A percentile compares a stretch with the other conserved stretches of the same genome.
Conservation (phyloP, 2,797 vertebrate species). For the Macroramphosus scolopax region DNA sequence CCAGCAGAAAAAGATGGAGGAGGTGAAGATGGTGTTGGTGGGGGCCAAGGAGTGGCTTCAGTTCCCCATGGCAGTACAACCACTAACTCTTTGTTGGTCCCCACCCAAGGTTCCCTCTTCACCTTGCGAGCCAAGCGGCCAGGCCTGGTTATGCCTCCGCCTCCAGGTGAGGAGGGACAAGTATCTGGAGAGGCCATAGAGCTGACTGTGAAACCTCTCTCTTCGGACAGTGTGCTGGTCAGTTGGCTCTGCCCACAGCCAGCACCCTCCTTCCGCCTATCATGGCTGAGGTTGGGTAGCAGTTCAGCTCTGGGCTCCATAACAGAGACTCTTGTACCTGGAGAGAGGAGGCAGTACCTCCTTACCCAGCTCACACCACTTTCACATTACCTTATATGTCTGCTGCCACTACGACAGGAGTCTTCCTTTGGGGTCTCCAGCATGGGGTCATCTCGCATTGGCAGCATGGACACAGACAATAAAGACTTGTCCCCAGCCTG, state of each 20-base stretch:
- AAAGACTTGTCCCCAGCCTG: conserved; percentile 85
- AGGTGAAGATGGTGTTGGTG: conserved; percentile 54
- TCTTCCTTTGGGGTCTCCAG: conserved; percentile 52
- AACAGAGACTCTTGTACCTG: conserved; percentile 91
- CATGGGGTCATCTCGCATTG: conserved; percentile 55
- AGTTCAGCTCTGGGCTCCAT: conserved; percentile 90
- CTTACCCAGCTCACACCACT: conserved; percentile 89
- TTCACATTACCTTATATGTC: conserved; percentile 91
- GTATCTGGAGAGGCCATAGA: conserved; percentile 80
- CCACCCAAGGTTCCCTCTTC: conserved; percentile 89
- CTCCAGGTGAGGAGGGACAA: conserved; percentile 76
- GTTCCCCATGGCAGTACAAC: conserved; percentile 62
- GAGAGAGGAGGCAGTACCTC: conserved; percentile 89
- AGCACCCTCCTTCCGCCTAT: conserved; percentile 86
- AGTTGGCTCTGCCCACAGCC: conserved; percentile 85
- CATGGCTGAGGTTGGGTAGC: conserved; percentile 88
- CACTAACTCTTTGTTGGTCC: conserved; percentile 65
- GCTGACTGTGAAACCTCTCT: conserved; percentile 87
- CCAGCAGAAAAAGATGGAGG: conserved; percentile 62
- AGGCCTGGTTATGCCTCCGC: conserved; percentile 80
- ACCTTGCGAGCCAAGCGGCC: conserved; percentile 85
- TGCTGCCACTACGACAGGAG: conserved; percentile 83
- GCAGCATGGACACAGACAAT: conserved; percentile 71
- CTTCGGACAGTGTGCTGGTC: conserved; percentile 87
- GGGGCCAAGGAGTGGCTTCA: conserved; percentile 60